Base-by-base conservation (phyloP, 2,113 vertebrate species). In the Hippopotamus amphibius region DNA sequence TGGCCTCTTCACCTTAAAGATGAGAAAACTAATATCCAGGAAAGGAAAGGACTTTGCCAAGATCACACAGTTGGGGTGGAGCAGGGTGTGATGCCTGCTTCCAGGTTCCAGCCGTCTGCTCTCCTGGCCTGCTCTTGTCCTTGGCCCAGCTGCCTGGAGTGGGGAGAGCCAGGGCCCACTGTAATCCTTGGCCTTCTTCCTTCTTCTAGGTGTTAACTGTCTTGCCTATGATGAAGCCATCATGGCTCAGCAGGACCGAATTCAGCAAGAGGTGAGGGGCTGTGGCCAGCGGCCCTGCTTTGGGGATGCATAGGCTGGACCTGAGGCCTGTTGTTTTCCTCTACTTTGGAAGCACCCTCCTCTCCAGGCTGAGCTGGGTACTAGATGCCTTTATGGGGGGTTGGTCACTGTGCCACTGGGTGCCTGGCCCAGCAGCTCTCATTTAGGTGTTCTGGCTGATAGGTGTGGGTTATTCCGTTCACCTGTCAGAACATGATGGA, bases 181-280 rank as follows among this genome's bases (percentile, higher is more conserved):
- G 65, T 68, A 63, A 88, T 6, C 30, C 55, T 46, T 16, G 57
- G 74, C 37, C 22, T 61, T 57, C 71, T 84, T 48, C 53, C 59
- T 94, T 87, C 71, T 88, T 72, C 61, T 80, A 99, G 99, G 99
- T 97, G 99, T 99, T 85, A 99, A 99, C 98, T 99, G 99, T 97
- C 98, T 99, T 83, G 99, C 99, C 3, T 99, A 99, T 14, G 99
- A 99, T 61, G 99, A 99, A 98, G 99, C 99, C 96, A 99, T 99
- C 80, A 99, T 99, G 97, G 99, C 99, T 92, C 99, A 99, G 94
- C 99, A 99, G 98, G 99, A 99, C 98, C 99, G 99, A 96, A 99
- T 99, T 98, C 99, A 99, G 98, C 99, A 99, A 84, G 99, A 99
- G 99, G 99, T 99, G 96, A 99, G 99, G 88, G 33, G 11, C 68